Conservation (phyloP, 2,113 vertebrate genomes). For the Prolemur simus region DNA sequence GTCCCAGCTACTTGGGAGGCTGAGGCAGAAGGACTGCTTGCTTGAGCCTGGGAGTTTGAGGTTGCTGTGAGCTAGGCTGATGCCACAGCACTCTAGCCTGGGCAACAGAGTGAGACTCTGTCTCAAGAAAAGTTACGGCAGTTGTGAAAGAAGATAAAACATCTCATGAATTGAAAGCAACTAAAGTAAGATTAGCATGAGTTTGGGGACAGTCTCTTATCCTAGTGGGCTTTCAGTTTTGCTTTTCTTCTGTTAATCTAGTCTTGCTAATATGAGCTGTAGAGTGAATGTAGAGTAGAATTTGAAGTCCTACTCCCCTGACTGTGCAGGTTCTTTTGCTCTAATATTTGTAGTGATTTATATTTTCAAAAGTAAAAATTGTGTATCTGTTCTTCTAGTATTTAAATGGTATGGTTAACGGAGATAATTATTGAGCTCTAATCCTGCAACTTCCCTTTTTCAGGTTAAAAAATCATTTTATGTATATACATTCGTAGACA, state of each 20-base stretch:
- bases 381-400: not conserved
- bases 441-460: not conserved
- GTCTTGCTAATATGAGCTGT: not conserved
- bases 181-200: slow-evolving; percentile 84
- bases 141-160: slow-evolving; percentile 85
- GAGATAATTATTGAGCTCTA: not conserved
- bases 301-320: not conserved
- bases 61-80: too few species aligned
- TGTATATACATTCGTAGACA: not conserved
- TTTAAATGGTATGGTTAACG: not conserved
- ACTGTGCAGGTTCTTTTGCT: not conserved
- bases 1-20: too few species aligned
- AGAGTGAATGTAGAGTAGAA: not conserved
- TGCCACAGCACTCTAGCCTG: too few species aligned
- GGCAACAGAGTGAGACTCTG: too few species aligned
- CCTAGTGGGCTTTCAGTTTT: not conserved
- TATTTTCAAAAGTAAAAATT: not conserved
- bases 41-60: too few species aligned
- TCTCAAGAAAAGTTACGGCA: slow-evolving; percentile 83
- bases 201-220: not conserved
- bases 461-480: not conserved
- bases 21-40: too few species aligned
- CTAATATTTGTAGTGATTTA: not conserved
- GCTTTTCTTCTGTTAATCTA: not conserved
- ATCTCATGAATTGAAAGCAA: slow-evolving; percentile 88